Conservation (phyloP, 1,140 invertebrate species). For the Mylabris phalerata region DNA sequence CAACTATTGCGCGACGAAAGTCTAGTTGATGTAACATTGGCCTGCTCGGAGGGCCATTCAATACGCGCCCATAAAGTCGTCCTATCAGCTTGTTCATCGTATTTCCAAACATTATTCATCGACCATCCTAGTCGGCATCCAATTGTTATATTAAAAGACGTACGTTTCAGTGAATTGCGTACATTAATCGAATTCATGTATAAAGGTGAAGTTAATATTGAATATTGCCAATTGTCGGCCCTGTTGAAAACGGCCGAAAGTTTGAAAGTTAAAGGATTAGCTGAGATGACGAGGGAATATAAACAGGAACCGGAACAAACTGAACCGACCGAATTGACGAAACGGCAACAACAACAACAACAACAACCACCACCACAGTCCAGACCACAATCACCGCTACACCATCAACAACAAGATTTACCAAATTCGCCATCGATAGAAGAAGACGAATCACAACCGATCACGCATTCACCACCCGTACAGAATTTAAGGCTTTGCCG, state of each 20-base stretch:
- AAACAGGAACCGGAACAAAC: slow-evolving; percentile 38
- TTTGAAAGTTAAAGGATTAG: slow-evolving; percentile 76
- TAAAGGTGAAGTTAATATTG: slow-evolving; percentile 90
- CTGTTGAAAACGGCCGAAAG: slow-evolving; percentile 89
- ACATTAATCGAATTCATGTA: slow-evolving; percentile 95
- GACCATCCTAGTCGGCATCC: slow-evolving; percentile 85
- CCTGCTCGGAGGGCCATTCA: slow-evolving; percentile 87
- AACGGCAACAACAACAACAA: slow-evolving; percentile 23
- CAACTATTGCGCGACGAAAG: slow-evolving; percentile 89
- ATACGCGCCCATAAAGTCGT: slow-evolving; percentile 91
- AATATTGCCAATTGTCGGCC: slow-evolving; percentile 84
- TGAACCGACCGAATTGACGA: slow-evolving; percentile 40
- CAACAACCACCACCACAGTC: background rate
- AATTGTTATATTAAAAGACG: slow-evolving; percentile 90
- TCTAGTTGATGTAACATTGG: slow-evolving; percentile 91
- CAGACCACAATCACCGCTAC: slow-evolving; percentile 12
- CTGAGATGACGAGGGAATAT: slow-evolving; percentile 69
- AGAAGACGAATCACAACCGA: slow-evolving; percentile 8
- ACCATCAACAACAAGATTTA: slow-evolving; percentile 14
- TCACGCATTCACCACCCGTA: slow-evolving; percentile 2
- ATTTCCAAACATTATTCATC: slow-evolving; percentile 85
- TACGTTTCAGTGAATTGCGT: slow-evolving; percentile 79
- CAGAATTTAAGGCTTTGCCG: slow-evolving; percentile 20
- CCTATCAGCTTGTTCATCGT: slow-evolving; percentile 88
- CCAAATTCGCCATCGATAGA: slow-evolving; percentile 5